Percentiles rank a stretch among this genome's conserved stretches.
Evolutionary conservation across 2,888 invertebrate genomes (phyloP).

Genomic region (Drosophila fungiperda): DNA sequence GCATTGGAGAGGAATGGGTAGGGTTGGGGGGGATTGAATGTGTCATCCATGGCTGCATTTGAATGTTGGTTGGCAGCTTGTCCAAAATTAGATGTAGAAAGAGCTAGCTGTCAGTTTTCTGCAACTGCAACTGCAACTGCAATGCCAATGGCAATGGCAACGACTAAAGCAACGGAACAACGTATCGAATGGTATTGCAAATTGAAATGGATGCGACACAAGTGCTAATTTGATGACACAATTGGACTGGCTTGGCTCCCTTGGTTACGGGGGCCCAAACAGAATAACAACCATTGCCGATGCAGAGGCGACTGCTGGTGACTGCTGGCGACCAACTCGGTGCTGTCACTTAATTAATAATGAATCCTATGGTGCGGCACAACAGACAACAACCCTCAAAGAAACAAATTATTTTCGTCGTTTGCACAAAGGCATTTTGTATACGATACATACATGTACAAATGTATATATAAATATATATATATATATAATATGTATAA

Average conservation of each 20-base stretch:
- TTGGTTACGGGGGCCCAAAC: neutral
- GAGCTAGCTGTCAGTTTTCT: conserved; percentile 12
- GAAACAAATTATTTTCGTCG: neutral
- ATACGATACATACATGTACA: conserved; percentile 3
- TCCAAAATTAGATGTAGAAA: conserved; percentile 40
- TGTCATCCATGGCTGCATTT: conserved; percentile 38
- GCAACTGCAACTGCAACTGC: conserved; percentile 16
- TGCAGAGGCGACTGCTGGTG: neutral
- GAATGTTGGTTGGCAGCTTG: conserved; percentile 65
- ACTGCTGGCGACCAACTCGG: neutral
- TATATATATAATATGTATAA: too few species aligned
- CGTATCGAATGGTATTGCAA: conserved; percentile 35
- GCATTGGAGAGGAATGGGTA: neutral
- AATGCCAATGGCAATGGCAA: neutral
- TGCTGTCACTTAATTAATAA: conserved; percentile 34
- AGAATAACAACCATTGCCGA: neutral
- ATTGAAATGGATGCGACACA: conserved; percentile 56
- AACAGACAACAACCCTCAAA: conserved; percentile 37
- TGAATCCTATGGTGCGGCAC: conserved; percentile 32
- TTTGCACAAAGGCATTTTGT: neutral
- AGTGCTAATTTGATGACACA: conserved; percentile 53
- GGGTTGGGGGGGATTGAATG: neutral
- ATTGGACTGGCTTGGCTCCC: conserved; percentile 7
- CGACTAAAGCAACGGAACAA: conserved; percentile 7
- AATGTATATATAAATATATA: conserved; percentile 2